Evolutionary conservation across 2,888 invertebrate genomes (phyloP).

Genomic region (Ashinkailepas kermadecensis): DNA sequence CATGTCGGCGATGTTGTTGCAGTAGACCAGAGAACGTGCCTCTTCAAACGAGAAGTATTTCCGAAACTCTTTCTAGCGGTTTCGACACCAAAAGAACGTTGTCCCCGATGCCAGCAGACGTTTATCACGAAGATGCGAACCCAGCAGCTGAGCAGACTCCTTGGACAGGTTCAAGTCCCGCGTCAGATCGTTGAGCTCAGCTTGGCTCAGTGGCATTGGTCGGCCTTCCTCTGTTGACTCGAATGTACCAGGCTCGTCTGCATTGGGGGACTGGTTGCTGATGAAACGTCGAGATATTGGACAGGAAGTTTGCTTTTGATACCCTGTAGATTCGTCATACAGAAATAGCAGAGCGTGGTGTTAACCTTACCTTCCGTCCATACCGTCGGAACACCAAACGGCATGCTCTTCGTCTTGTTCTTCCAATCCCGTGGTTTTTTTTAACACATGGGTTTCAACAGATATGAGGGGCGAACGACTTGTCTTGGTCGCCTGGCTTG

Average conservation of each 20-base stretch:
- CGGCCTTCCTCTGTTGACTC: neutral
- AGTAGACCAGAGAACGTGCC: constrained; percentile 25
- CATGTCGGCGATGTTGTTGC: constrained; percentile 24
- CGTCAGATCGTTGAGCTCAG: too few relatives aligned
- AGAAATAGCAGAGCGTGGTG: neutral
- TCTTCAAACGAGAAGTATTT: constrained; percentile 25
- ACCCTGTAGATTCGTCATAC: neutral
- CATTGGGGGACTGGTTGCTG: neutral
- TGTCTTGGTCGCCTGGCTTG: neutral
- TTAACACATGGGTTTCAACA: neutral
- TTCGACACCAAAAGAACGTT: neutral
- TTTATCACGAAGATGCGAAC: too few relatives aligned
- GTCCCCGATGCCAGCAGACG: too few relatives aligned
- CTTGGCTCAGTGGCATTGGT: neutral
- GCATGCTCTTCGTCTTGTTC: neutral
- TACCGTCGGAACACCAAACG: neutral
- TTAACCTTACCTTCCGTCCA: neutral
- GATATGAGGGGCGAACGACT: neutral
- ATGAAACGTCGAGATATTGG: too few relatives aligned
- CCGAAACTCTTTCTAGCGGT: constrained; percentile 5
- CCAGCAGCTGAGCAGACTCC: too few relatives aligned
- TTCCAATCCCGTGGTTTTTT: neutral
- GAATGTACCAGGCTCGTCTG: neutral
- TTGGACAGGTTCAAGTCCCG: too few relatives aligned
- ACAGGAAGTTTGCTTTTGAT: neutral